Conservation (phyloP, 2,888 invertebrate species). For the Luperina nickerlii region DNA sequence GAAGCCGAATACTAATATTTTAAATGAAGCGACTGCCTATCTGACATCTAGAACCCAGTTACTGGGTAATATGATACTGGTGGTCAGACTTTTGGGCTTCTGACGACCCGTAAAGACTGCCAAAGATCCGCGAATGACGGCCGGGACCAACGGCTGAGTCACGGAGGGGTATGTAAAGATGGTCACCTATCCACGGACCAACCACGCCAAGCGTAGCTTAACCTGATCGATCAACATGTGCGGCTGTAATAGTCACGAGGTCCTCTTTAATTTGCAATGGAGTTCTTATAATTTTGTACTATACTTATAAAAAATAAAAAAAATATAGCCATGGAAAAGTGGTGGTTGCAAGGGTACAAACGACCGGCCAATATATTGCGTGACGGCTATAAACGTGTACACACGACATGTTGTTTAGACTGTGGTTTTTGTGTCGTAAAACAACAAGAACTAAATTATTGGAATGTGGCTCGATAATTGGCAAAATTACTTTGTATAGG, state of each 20-base stretch:
- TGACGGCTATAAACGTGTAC: conserved; percentile 43
- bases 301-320: background rate
- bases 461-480: conserved; percentile 24
- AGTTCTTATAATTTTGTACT: conserved; percentile 9
- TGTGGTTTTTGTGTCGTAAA: conserved; percentile 47
- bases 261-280: background rate
- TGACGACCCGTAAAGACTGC: background rate
- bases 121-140: background rate
- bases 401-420: conserved; percentile 56
- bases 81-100: too few species aligned
- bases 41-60: too few species aligned
- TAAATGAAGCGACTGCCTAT: too few species aligned
- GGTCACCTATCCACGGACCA: too few species aligned
- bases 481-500: conserved; percentile 1
- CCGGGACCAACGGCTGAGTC: too few species aligned
- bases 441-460: conserved; percentile 52
- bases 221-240: background rate
- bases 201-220: too few species aligned
- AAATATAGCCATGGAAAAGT: conserved; percentile 3
- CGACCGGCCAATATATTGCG: conserved; percentile 53
- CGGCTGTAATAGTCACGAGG: background rate
- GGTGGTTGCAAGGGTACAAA: conserved; percentile 28
- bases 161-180: too few species aligned
- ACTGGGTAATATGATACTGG: too few species aligned
- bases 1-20: too few species aligned